Base-by-base conservation (phyloP, 2,888 invertebrate species). In the Dicycla oo region DNA sequence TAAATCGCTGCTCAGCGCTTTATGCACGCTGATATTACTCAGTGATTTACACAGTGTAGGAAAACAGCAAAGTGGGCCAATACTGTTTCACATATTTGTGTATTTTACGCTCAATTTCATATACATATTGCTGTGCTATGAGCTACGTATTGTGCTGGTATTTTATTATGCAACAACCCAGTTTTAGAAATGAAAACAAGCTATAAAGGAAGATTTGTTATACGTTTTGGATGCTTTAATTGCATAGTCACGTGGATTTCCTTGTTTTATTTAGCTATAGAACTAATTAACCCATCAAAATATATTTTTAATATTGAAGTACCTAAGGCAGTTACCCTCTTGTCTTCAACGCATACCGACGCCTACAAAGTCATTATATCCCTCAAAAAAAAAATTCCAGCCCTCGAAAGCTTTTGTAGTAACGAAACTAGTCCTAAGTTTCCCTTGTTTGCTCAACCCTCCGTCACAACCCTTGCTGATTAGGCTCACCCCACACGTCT, bases 391-490 rank as follows among this genome's bases (percentile, higher is more conserved):
- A 80, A 74, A 67, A 75, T 54, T 69, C 56, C 57, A 76, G 57
- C 60, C 57, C 81, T 81, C 65, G 61, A 81, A 76, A 83, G 76
- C 73, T 82, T 82, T 82, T 78, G 74, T 78, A 82, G 78, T 66
- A 75, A 63, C 73, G 65, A 76, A 84, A 83, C 85, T 81, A 84
- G 85, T 82, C 68, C 81, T 82, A 73, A 83, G 80, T 75, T 80
- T 78, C 84, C 61, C 85, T 82, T 83, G 82, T 81, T 83, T 81
- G 81, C 63, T 69, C 77, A 78, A 81, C 87, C 88, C 88, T 88
- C 84, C 86, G 83, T 77, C 80, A 82, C 81, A 81, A 82, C 86
- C 84, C 84, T 83, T 80, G 72, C 82, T 88, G 88, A 89, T 90
- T 90, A 88, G 88, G 82, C 83, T 75, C 80, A 82, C 84, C 86